Percentiles rank a stretch among this genome's conserved stretches.
Evolutionary conservation across 2,888 invertebrate genomes (phyloP).

Genomic region (Pomacea canaliculata): DNA sequence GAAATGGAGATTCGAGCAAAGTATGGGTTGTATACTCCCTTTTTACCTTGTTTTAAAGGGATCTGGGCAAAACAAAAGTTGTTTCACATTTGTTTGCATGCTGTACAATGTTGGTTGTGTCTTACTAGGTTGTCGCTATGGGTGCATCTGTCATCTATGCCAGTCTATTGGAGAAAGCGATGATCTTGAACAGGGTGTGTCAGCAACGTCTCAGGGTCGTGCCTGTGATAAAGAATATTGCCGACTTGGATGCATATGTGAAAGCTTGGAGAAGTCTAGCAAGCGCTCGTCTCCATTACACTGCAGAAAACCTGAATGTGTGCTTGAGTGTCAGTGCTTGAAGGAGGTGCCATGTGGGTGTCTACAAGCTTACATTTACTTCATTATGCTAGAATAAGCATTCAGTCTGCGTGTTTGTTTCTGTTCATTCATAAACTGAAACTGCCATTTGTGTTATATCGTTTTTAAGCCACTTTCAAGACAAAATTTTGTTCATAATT

Average conservation of each 20-base stretch:
- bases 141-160: conserved; percentile 64
- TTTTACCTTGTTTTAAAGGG: no score
- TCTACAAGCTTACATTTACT: not conserved
- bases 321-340: conserved; percentile 39
- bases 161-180: conserved; percentile 37
- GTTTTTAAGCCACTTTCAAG: no score
- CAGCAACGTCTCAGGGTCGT: conserved; percentile 3
- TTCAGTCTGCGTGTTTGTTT: not conserved
- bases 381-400: not conserved
- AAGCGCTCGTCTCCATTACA: conserved; percentile 24
- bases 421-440: not conserved
- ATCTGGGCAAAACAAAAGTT: no score
- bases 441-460: no score
- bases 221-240: conserved; percentile 64
- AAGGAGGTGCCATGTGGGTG: not conserved
- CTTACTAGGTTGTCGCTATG: conserved; percentile 59
- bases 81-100: no score
- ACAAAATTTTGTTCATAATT: no score
- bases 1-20: no score
- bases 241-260: conserved; percentile 63
- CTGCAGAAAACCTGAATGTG: conserved; percentile 52
- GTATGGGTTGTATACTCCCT: no score
- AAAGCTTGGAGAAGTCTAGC: conserved; percentile 39
- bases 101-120: no score
- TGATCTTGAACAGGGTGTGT: conserved; percentile 37